Conservation (phyloP, 2,888 invertebrate species). For the Drosophila lacicola region DNA sequence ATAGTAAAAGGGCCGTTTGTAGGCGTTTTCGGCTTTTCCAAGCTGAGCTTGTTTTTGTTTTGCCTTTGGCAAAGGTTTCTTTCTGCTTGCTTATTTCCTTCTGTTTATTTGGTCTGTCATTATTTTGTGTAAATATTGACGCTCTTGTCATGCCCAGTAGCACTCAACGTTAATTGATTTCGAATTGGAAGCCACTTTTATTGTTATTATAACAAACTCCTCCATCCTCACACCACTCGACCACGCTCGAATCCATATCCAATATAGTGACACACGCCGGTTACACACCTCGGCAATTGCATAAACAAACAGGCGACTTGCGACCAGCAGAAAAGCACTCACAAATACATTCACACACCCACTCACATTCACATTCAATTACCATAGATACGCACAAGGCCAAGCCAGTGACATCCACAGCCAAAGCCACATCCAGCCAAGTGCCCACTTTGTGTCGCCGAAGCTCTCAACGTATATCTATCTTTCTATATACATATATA, state of each 20-base stretch:
- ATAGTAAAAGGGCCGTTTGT: slow-evolving; percentile 1
- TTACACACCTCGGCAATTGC: slow-evolving; percentile 61
- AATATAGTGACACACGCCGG: slow-evolving; percentile 34
- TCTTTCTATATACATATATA: slow-evolving; percentile 3
- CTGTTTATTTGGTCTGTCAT: slow-evolving; percentile 76
- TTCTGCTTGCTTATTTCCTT: slow-evolving; percentile 20
- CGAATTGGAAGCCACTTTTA: slow-evolving; percentile 77
- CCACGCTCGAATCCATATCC: slow-evolving; percentile 11
- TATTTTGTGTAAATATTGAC: slow-evolving; percentile 80
- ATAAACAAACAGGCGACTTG: slow-evolving; percentile 50
- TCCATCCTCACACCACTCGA: slow-evolving; percentile 5
- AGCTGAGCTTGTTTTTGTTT: not conserved
- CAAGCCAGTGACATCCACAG: slow-evolving; percentile 24
- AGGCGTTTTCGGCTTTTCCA: slow-evolving; percentile 19
- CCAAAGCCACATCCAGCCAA: slow-evolving; percentile 22
- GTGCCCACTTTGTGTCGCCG: slow-evolving; percentile 29
- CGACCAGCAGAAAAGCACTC: slow-evolving; percentile 33
- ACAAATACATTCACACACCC: slow-evolving; percentile 29
- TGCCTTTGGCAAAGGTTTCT: slow-evolving; percentile 6
- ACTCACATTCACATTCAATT: slow-evolving; percentile 29
- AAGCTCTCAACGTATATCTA: slow-evolving; percentile 6
- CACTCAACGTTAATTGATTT: slow-evolving; percentile 82
- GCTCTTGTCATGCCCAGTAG: slow-evolving; percentile 81
- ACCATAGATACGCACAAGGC: slow-evolving; percentile 37
- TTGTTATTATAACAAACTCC: slow-evolving; percentile 71